Base-by-base conservation (phyloP, 2,888 invertebrate species). In the Limnephilus lunatus region DNA sequence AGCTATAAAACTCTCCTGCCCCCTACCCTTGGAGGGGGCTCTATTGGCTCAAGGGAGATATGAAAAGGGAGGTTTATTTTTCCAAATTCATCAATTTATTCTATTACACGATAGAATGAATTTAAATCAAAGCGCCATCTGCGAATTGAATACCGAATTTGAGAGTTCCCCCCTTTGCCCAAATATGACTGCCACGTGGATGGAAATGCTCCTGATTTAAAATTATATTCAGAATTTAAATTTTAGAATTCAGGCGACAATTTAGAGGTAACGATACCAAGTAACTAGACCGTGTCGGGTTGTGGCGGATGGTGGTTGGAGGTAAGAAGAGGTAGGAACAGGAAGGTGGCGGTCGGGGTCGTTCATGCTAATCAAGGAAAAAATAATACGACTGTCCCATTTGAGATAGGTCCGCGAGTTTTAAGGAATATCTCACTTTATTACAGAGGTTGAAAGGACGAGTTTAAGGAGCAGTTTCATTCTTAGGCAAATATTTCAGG, bases 21-120 rank as follows among this genome's bases (percentile, higher is more conserved):
- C n/a, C 68, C 68, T 19, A 25, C 44, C 44, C 48, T 48, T 48
- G 44, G 19, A 30, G 39, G 39, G 35, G 44, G 30, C 30, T 86
- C 48, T n/a, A 86, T 88, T 88, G 48, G 53, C 32, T 68, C 25
- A 12, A 53, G 44, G n/a, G 32, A 88, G 80, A 88, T 30, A 68
- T 88, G 80, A 88, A 88, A 86, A n/a, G 86, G 53, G 35, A 35
- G 88, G 31, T 88, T 80, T 48, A 86, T 80, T 89, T 81, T 89
- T 89, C 48, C 35, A 44, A 89, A 89, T 81, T 89, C 89, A 89
- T 81, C 68, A 89, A 89, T 80, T 89, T 89, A 89, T 89, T 89
- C 89, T 80, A 89, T 89, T 89, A 89, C 89, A 89, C 89, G 89
- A 44, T 35, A 81, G 89, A 80, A 81, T 89, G 89, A 81, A 89